These are phyloP conservation scores for Gobio gobio DNA, from an alignment of 2,113 vertebrate genomes.

Conservation along the genomic window DNA sequence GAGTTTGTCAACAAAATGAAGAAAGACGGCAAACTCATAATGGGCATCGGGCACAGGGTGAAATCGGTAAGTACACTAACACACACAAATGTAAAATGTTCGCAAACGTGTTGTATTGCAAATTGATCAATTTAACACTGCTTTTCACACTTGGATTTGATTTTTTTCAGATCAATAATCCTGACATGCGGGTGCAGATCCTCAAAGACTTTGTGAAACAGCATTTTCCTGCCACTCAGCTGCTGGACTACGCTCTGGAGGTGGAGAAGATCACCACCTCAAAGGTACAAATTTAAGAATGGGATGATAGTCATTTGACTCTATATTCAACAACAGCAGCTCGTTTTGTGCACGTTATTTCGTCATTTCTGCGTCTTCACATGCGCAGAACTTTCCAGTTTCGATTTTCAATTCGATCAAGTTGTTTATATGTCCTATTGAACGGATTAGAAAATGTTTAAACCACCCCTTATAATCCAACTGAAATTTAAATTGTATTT, in stretches of 20 bases:
- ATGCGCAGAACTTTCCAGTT: no score
- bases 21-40: constrained; percentile 96
- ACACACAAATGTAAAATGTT: neutral
- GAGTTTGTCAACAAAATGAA: constrained; percentile 99
- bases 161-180: constrained; percentile 90
- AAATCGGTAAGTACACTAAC: constrained; percentile 85
- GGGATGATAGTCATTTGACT: no score
- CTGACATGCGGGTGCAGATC: constrained; percentile 98
- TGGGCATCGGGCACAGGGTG: constrained; percentile 98
- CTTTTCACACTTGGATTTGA: neutral
- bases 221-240: constrained; percentile 89
- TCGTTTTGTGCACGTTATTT: no score
- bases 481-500: no score
- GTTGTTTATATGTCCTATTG: no score
- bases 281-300: constrained; percentile 75
- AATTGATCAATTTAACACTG: neutral
- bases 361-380: no score
- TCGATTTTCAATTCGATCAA: no score
- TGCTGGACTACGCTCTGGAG: constrained; percentile 93
- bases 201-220: constrained; percentile 96
- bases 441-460: no score
- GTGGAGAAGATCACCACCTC: constrained; percentile 99
- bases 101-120: neutral
- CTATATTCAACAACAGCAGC: no score
- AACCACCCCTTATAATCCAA: no score